Evolutionary conservation across 2,888 invertebrate genomes (phyloP), one percentile per base, ranked within the genome.

Genomic region (Tinea pellionella): DNA sequence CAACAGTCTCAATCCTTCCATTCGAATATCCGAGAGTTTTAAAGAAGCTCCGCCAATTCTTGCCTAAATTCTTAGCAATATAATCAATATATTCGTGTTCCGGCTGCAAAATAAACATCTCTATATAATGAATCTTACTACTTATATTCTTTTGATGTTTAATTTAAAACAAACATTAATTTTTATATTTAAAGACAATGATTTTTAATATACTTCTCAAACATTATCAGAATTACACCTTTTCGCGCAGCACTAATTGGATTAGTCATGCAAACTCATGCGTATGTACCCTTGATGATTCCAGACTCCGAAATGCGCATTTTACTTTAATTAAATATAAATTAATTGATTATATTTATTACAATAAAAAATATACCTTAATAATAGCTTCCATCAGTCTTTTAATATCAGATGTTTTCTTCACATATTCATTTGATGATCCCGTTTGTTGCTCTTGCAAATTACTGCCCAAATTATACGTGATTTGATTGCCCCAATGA

Each of bases 1-100:
- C 82, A 63, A 89, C 88, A 56, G 91, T 90, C 64, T 90, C 89
- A 65, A 92, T 89, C 68, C 89, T 86, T 0, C 90, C 91, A 61
- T 89, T 88, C 0, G 88, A 84, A 68, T 88, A 91, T 2, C 88
- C 89, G 15, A 92, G 73, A 53, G 74, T 76, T 65, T 89, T 80
- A 61, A 89, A 90, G 61, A 91, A 74, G 60, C 80, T 79, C 65
- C 86, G 83, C 92, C 92, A 92, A 30, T 89, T 88, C 61, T 80
- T 84, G 12, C 91, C 90, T 37, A 92, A 78, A 70, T 92, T 89
- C 61, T 87, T 87, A 43, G 91, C 89, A 64, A 91, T 76, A 61
- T 89, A 78, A 64, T 88, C 79, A 65, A 91, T 81, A 66, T 90
- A 89, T 57, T 89, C 84, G 63, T 80, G 74, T 55, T 80, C 83